Percentiles rank a stretch among this genome's conserved stretches.
Evolutionary conservation across 1,140 invertebrate genomes (phyloP).

Genomic region (Chelonus insularis): DNA sequence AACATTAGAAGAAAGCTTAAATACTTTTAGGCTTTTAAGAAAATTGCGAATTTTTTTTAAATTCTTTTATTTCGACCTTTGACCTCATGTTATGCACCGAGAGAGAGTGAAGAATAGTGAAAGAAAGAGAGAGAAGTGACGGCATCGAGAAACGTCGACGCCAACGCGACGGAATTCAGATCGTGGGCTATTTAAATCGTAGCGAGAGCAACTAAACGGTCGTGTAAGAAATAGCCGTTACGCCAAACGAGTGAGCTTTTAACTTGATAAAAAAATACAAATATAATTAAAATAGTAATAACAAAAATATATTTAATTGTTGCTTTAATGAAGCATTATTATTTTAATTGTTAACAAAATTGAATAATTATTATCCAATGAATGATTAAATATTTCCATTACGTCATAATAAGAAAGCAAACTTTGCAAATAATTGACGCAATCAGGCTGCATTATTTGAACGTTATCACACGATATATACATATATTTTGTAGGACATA

Average conservation of each 20-base stretch:
- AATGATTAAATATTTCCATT: too few species aligned
- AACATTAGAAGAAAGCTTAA: too few species aligned
- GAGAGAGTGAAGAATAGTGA: conserved; percentile 31
- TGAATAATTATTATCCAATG: too few species aligned
- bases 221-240: conserved; percentile 40
- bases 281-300: too few species aligned
- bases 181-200: conserved; percentile 45
- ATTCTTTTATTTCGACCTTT: too few species aligned
- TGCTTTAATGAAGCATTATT: too few species aligned
- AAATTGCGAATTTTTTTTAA: too few species aligned
- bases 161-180: conserved; percentile 42
- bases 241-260: conserved; percentile 28
- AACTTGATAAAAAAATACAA: background rate
- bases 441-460: background rate
- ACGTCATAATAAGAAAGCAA: conserved; percentile 5
- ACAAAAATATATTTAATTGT: too few species aligned
- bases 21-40: too few species aligned
- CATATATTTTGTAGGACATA: background rate
- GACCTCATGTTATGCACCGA: conserved; percentile 34
- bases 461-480: background rate
- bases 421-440: background rate
- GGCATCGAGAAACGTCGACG: conserved; percentile 18
- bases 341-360: too few species aligned
- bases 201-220: conserved; percentile 30
- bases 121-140: background rate